Base-by-base conservation (phyloP, 2,797 vertebrate genomes). In the Fistularia tabacaria region DNA sequence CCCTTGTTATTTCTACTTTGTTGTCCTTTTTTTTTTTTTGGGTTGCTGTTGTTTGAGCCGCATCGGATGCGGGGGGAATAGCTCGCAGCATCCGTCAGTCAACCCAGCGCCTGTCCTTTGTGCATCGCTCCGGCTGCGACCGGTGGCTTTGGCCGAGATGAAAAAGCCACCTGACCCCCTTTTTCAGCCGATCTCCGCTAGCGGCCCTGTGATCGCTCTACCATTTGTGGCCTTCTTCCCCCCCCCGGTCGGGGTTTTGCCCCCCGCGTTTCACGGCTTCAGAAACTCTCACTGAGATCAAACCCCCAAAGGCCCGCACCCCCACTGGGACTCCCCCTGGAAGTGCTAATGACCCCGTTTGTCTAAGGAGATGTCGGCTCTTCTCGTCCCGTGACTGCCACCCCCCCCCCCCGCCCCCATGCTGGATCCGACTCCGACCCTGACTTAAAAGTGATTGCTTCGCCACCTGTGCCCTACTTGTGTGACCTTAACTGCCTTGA, bases 141-240 rank as follows among this genome's bases (percentile, higher is more conserved):
- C 14, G 60, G 73, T 44, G 55, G 76, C 78, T 81, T 80, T 73
- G 68, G 64, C 72, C 38, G 73, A 88, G 79, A 90, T 90, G 84
- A 86, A 87, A 89, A 90, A 85, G 86, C 86, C 82, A 86, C 83
- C 87, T 91, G 89, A 90, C 88, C 86, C 25, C 46, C 49, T 79
- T 81, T 82, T 76, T 81, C 84, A 82, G 73, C 41, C 49, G 54
- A 70, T 69, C n/a, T n/a, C n/a, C n/a, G n/a, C n/a, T n/a, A n/a
- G n/a, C n/a, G 57, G 65, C 64, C 63, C 81, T 86, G 83, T 89
- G 88, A 90, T 89, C 82, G 53, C 65, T 89, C 83, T 86, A 86
- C 88, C 88, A 88, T 90, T 90, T 88, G 88, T 74, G 77, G 74
- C 71, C 81, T 64, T 74, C 85, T 83, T 82, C 64, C 51, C 68